A percentile compares a stretch with the other conserved stretches of the same genome.
These are phyloP conservation scores for Rynchops niger DNA, from an alignment of 2,113 vertebrate species.

Conservation along the genomic window DNA sequence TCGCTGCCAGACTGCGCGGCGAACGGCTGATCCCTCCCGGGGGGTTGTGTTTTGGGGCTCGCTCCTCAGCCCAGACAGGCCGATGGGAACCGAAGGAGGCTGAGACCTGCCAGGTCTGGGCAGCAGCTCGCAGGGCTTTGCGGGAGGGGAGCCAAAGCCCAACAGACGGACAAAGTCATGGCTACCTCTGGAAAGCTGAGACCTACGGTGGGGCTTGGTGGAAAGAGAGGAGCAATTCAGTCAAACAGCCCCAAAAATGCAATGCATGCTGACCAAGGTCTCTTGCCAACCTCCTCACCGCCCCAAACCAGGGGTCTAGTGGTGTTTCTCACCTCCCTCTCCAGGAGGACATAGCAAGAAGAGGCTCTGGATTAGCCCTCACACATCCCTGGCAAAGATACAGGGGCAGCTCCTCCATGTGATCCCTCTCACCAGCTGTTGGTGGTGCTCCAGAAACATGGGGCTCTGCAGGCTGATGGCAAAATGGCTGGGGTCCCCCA, in stretches of 20 bases:
- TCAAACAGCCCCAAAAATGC: neutral
- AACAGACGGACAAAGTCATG: neutral
- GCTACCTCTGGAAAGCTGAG: neutral
- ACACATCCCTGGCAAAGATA: no score
- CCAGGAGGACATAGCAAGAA: neutral
- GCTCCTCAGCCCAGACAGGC: neutral
- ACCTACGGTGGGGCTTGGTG: neutral
- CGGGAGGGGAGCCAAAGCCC: neutral
- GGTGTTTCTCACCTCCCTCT: neutral
- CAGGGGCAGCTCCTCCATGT: fast-evolving
- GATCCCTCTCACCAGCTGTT: neutral
- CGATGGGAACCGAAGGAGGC: neutral
- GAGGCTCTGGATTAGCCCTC: neutral
- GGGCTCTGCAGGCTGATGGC: neutral
- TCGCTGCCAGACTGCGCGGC: constrained; percentile 22
- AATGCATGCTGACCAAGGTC: neutral
- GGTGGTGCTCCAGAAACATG: fast-evolving
- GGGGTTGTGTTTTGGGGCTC: neutral
- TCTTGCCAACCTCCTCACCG: neutral
- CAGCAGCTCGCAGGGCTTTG: neutral
- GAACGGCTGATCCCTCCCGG: neutral
- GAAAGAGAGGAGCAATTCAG: neutral
- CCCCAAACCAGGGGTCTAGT: neutral
- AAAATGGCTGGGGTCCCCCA: neutral
- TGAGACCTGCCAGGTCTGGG: neutral